Evolutionary conservation across 2,113 vertebrate genomes (phyloP).

Genomic region (rabbit (Oryctolagus cuniculus)): DNA sequence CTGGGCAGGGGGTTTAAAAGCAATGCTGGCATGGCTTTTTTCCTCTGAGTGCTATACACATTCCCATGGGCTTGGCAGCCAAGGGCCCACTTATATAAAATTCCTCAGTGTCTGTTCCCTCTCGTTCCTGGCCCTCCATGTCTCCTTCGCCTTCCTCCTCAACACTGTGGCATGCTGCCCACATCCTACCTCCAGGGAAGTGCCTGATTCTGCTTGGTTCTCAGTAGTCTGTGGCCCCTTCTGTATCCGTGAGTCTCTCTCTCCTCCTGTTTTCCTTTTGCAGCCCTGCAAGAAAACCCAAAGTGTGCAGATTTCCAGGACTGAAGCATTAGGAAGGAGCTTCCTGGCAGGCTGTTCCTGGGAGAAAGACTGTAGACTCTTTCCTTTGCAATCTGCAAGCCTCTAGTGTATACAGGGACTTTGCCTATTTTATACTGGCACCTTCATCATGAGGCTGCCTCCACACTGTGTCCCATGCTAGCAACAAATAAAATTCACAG

Average conservation of each 20-base stretch:
- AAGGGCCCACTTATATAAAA: slow-evolving; percentile 34
- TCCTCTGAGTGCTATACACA: neutral
- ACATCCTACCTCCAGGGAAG: neutral
- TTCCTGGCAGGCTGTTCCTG: neutral
- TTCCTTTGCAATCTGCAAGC: neutral
- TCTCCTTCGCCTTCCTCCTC: neutral
- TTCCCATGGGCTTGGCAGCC: slow-evolving; percentile 60
- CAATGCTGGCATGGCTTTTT: neutral
- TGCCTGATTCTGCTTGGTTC: neutral
- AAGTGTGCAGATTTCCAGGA: neutral
- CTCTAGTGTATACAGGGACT: neutral
- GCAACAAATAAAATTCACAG: neutral
- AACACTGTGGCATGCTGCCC: too few relatives aligned
- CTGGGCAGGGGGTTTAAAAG: neutral
- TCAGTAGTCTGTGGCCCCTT: neutral
- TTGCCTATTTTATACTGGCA: neutral
- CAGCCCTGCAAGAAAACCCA: neutral
- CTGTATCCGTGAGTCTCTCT: neutral
- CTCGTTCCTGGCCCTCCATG: neutral
- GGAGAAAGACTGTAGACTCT: neutral
- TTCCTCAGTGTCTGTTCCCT: neutral
- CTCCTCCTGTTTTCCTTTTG: neutral
- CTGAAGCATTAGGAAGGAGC: neutral
- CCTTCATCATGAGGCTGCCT: neutral
- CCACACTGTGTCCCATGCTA: neutral